Percentiles rank a stretch among this genome's conserved stretches.
phyloP scores from a whole-genome alignment of 2,888 invertebrate genomes.

The Spisula subtruncata region DNA sequence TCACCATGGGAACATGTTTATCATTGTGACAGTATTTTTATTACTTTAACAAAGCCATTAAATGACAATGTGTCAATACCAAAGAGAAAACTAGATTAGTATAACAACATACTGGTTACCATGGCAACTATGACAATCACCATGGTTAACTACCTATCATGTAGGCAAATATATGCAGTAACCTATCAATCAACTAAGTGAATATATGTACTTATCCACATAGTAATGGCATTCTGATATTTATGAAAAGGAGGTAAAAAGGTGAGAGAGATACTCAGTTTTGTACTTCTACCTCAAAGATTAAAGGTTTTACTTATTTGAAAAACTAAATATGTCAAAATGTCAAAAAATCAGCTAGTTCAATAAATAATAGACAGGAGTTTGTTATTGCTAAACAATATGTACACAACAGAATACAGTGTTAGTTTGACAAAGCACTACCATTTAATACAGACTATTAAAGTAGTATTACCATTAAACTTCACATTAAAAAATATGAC shows the following conservation, averaged over 20 bases:
- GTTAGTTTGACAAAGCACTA: neutral
- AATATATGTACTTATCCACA: neutral
- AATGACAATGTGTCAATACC: neutral
- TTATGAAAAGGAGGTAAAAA: neutral
- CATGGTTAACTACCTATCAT: neutral
- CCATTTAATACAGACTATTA: neutral
- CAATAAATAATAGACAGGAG: neutral
- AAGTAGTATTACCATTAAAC: no score
- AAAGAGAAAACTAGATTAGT: neutral
- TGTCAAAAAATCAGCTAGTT: neutral
- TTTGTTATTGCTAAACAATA: neutral
- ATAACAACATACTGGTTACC: neutral
- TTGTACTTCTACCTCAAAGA: neutral
- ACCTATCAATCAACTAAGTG: neutral
- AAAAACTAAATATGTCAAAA: neutral
- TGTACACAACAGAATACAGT: neutral
- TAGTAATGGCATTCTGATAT: neutral
- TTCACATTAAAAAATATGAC: no score
- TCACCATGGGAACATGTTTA: neutral
- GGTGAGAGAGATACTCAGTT: neutral
- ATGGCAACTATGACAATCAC: neutral
- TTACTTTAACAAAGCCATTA: neutral
- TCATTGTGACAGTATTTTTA: neutral
- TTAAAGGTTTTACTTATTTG: neutral
- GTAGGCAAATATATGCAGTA: neutral